These are phyloP conservation scores for Whitmania pigra DNA, from an alignment of 1,140 invertebrate genomes.

Conservation along the genomic window DNA sequence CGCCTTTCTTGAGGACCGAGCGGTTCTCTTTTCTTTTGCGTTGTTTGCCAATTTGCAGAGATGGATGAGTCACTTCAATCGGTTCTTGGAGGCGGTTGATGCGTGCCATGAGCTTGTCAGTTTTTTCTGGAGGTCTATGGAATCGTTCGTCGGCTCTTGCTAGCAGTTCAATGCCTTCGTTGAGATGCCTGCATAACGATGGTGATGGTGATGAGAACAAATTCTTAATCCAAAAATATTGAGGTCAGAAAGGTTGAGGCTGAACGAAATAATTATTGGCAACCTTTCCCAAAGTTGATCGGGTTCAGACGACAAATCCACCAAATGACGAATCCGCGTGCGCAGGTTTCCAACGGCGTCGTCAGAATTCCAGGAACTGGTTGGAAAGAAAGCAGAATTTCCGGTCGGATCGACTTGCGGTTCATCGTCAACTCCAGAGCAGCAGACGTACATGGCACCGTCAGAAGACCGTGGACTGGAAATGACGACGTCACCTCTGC, in stretches of 20 bases:
- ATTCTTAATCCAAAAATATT: no score
- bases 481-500: slow-evolving; percentile 90
- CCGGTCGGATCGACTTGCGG: slow-evolving; percentile 2
- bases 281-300: no score
- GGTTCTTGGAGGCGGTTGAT: neutral
- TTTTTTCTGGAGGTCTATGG: slow-evolving; percentile 14
- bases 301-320: neutral
- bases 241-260: no score
- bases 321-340: neutral
- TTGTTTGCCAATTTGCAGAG: neutral
- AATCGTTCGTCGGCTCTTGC: slow-evolving; percentile 12
- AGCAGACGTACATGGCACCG: slow-evolving; percentile 16
- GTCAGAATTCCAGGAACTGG: slow-evolving; percentile 6
- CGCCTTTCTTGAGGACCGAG: neutral
- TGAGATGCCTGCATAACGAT: no score
- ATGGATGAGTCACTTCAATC: neutral
- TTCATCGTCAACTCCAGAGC: neutral
- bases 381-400: slow-evolving; percentile 11
- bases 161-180: neutral
- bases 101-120: slow-evolving; percentile 13
- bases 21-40: slow-evolving; percentile 1
- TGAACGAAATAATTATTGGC: no score
- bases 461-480: slow-evolving; percentile 49
- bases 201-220: no score
- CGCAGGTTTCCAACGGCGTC: neutral